phyloP scores from a whole-genome alignment of 30 jellyfish, hydroid and myxozoan genomes.

The Turritopsis rubra region DNA sequence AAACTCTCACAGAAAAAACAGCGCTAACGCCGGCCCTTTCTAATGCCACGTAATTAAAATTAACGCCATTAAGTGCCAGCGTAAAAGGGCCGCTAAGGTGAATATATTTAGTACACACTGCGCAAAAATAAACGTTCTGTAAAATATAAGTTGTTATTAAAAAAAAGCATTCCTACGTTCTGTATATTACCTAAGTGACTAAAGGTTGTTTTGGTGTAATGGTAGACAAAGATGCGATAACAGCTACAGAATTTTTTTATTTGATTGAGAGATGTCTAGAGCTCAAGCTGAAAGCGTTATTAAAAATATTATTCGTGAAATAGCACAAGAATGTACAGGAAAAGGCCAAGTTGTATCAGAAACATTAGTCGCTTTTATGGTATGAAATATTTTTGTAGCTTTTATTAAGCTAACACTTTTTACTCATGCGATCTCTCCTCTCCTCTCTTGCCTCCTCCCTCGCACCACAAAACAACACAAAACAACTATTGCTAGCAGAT shows the following conservation, averaged over 20 bases:
- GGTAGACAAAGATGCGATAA: conserved; percentile 7
- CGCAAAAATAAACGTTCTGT: too few relatives aligned
- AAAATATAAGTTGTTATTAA: too few relatives aligned
- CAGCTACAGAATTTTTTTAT: neutral
- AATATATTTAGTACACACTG: too few relatives aligned
- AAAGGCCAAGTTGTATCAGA: conserved; percentile 86
- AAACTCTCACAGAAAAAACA: too few relatives aligned
- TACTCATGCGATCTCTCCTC: neutral
- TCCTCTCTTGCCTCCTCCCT: neutral
- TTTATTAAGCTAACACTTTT: neutral
- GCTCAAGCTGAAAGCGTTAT: conserved; percentile 95
- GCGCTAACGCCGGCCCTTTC: too few relatives aligned
- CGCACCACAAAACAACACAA: too few relatives aligned
- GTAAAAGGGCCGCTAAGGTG: too few relatives aligned
- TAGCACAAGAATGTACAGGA: conserved; percentile 80
- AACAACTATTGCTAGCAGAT: too few relatives aligned
- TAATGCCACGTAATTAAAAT: too few relatives aligned
- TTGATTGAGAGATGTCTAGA: conserved; percentile 56
- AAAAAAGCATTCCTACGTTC: neutral
- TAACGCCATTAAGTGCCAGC: too few relatives aligned
- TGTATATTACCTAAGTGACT: neutral
- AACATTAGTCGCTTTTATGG: conserved; percentile 92
- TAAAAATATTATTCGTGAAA: conserved; percentile 76
- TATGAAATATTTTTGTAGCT: neutral
- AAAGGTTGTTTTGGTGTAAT: conserved; percentile 6